phyloP scores from a whole-genome alignment of 2,888 invertebrate genomes.

The Heliconius erato region DNA sequence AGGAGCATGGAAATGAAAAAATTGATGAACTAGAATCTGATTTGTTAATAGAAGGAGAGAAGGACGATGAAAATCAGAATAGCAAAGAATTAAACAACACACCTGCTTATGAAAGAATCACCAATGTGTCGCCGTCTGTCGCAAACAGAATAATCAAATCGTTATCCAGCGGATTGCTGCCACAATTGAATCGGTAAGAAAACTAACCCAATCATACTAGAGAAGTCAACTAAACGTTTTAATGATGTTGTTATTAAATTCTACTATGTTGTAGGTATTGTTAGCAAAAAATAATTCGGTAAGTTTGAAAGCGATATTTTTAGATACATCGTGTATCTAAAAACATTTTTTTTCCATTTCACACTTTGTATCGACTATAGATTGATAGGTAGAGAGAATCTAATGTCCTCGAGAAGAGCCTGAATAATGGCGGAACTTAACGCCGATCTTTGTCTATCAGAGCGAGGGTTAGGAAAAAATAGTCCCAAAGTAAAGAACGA shows the following conservation, averaged over 20 bases:
- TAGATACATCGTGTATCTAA: no score
- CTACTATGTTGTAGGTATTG: neutral
- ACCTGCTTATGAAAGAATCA: conserved; percentile 78
- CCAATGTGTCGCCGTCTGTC: conserved; percentile 88
- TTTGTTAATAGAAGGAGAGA: conserved; percentile 75
- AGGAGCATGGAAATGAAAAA: conserved; percentile 54
- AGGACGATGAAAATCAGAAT: conserved; percentile 66
- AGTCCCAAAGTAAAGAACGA: no score
- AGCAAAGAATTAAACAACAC: conserved; percentile 65
- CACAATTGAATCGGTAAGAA: conserved; percentile 90
- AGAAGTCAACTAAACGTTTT: no score
- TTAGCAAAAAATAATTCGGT: no score
- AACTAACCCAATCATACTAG: neutral
- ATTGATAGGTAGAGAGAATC: no score
- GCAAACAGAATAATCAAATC: conserved; percentile 91
- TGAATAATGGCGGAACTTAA: no score
- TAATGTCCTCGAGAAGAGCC: no score
- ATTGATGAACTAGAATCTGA: conserved; percentile 68
- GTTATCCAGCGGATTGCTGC: conserved; percentile 90
- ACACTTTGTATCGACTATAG: no score
- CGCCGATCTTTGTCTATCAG: no score
- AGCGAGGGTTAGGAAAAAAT: no score
- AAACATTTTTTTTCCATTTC: no score
- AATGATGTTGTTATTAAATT: neutral
- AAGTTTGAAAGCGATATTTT: no score